These are phyloP conservation scores for Dasypus novemcinctus DNA, from an alignment of 2,113 vertebrate species.

Conservation along the genomic window DNA sequence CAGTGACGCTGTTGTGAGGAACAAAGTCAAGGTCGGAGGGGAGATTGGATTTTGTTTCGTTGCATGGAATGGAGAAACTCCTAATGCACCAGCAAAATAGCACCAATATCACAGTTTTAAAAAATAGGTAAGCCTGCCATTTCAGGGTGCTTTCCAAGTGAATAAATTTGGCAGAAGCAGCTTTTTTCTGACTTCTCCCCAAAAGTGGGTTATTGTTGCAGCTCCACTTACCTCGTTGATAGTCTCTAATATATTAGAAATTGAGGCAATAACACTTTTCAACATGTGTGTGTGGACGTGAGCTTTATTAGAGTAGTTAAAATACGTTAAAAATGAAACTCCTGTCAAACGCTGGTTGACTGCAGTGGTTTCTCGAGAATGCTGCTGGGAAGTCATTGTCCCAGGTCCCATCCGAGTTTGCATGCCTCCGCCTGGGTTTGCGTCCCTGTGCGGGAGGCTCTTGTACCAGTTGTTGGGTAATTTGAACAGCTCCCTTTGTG, in stretches of 20 bases:
- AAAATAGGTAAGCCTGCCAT: background rate
- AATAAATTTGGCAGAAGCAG: background rate
- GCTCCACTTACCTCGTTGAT: background rate
- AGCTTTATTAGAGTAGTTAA: background rate
- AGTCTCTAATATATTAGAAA: background rate
- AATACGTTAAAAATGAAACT: background rate
- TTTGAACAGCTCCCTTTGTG: conserved; percentile 57
- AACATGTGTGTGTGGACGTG: background rate
- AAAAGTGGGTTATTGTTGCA: background rate
- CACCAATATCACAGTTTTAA: too few species aligned
- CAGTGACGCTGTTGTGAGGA: background rate
- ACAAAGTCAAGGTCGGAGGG: background rate
- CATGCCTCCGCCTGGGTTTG: background rate
- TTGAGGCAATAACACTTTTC: background rate
- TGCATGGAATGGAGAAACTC: background rate
- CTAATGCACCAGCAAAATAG: too few species aligned
- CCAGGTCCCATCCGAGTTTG: too few species aligned
- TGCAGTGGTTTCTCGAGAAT: background rate
- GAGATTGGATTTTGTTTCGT: background rate
- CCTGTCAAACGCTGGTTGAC: background rate
- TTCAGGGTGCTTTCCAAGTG: background rate
- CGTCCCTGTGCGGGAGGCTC: background rate
- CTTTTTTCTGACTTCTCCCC: background rate
- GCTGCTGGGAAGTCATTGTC: background rate
- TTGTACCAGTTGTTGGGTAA: conserved; percentile 15